phyloP scores from a whole-genome alignment of 1,140 invertebrate genomes.

The Ceratina calcarata region DNA sequence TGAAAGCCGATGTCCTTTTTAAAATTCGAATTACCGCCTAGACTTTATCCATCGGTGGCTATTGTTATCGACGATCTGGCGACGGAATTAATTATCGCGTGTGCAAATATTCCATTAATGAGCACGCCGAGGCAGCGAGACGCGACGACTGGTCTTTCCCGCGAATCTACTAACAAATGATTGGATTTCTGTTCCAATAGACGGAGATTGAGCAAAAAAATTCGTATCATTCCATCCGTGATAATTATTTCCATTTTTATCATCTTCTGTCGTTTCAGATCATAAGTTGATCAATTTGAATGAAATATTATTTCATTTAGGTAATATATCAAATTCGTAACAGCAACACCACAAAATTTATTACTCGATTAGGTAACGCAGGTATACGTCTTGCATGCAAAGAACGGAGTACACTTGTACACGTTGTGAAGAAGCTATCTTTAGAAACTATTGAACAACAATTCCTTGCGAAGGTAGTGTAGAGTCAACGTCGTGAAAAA shows the following conservation, averaged over 20 bases:
- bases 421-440: constrained; percentile 1
- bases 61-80: constrained; percentile 35
- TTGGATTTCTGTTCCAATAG: background rate
- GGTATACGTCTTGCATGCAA: background rate
- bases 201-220: background rate
- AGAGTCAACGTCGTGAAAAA: background rate
- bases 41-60: constrained; percentile 14
- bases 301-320: background rate
- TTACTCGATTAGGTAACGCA: too few relatives aligned
- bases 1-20: constrained; percentile 8
- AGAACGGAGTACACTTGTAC: background rate
- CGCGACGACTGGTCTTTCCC: background rate
- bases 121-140: background rate
- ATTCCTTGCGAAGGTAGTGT: background rate
- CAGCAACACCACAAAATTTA: too few relatives aligned
- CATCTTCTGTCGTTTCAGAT: too few relatives aligned
- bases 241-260: background rate
- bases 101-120: constrained; percentile 39
- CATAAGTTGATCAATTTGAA: background rate
- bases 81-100: constrained; percentile 30
- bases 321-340: too few relatives aligned
- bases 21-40: constrained; percentile 40
- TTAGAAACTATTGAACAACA: constrained; percentile 5
- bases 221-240: background rate
- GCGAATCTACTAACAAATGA: constrained; percentile 11